Evolutionary conservation across 2,113 vertebrate genomes (phyloP).

Genomic region (Pelecanus crispus): DNA sequence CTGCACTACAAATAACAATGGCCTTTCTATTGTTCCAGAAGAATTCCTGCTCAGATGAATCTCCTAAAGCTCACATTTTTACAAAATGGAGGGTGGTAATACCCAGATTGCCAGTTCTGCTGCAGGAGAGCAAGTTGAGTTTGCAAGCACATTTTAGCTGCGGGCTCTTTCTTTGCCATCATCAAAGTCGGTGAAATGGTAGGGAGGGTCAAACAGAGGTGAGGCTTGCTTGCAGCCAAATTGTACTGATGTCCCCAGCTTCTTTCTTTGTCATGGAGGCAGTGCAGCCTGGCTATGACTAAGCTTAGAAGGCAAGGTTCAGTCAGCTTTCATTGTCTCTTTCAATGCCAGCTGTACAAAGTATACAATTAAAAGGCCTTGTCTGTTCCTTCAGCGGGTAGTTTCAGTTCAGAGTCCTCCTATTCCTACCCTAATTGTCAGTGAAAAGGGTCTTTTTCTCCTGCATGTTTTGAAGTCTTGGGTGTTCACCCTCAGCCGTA

Average conservation of each 20-base stretch:
- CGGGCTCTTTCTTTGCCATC: neutral
- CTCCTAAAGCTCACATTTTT: neutral
- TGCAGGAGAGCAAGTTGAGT: neutral
- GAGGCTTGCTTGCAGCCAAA: neutral
- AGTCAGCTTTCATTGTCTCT: neutral
- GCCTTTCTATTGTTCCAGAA: neutral
- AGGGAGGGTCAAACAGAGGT: neutral
- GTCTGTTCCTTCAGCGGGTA: neutral
- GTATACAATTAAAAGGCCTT: neutral
- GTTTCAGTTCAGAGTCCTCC: neutral
- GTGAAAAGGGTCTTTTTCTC: neutral
- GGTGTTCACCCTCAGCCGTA: neutral
- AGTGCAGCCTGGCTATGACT: neutral
- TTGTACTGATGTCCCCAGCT: neutral
- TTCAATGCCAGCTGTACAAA: neutral
- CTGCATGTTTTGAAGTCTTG: neutral
- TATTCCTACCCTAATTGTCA: neutral
- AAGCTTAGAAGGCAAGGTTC: neutral
- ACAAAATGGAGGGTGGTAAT: neutral
- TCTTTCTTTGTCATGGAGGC: neutral
- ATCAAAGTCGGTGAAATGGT: neutral
- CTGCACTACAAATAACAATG: neutral
- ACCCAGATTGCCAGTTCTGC: neutral
- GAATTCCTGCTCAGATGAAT: neutral
- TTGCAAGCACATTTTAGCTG: neutral